Conservation (phyloP, 2,797 vertebrate genomes). For the Hirundo rustica region DNA sequence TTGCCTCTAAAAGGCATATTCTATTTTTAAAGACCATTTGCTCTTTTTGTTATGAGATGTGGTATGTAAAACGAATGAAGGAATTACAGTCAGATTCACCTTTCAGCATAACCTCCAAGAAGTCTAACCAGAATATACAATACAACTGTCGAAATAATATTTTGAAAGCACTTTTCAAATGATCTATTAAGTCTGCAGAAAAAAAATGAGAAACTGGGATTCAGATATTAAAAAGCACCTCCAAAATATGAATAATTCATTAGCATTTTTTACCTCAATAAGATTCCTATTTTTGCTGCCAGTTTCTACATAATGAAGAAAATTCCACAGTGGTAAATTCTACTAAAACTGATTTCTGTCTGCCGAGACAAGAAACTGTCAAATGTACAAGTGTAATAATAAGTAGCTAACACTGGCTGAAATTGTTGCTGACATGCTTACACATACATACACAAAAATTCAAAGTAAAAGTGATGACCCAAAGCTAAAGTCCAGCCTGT, state of each 20-base stretch:
- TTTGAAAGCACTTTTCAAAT: neutral
- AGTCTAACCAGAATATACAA: neutral
- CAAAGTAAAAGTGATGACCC: neutral
- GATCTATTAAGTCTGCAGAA: neutral
- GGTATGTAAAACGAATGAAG: neutral
- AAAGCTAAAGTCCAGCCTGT: neutral
- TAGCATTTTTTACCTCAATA: neutral
- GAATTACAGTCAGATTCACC: neutral
- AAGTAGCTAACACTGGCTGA: neutral
- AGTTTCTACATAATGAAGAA: neutral
- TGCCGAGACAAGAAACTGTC: neutral
- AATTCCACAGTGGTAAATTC: neutral
- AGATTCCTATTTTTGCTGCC: neutral
- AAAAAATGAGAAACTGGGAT: neutral
- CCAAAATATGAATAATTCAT: constrained; percentile 9
- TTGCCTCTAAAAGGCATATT: neutral
- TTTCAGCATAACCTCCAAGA: neutral
- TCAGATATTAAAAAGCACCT: neutral
- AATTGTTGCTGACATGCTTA: neutral
- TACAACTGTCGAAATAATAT: neutral
- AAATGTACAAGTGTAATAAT: neutral
- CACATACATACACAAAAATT: neutral
- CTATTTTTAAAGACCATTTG: neutral
- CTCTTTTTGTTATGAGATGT: neutral
- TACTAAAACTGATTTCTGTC: neutral